These are phyloP conservation scores for Falco novaeseelandiae DNA, from an alignment of 2,797 vertebrate genomes.

Conservation along the genomic window DNA sequence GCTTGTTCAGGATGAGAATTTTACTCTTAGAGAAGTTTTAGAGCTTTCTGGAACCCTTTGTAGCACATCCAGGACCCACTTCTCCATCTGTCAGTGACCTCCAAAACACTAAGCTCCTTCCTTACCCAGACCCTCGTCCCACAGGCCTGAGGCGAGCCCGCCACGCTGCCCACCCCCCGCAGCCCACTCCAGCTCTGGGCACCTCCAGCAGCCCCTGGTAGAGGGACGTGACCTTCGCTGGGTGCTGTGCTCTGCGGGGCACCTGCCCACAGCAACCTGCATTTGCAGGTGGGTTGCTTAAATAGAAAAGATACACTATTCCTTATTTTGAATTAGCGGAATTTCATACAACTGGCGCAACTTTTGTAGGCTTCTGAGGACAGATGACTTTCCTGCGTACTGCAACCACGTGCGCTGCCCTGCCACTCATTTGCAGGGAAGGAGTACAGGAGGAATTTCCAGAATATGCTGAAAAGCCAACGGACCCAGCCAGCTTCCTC, in stretches of 20 bases:
- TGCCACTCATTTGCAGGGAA: background rate
- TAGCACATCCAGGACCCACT: background rate
- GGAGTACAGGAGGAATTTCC: background rate
- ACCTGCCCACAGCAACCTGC: background rate
- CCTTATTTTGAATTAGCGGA: background rate
- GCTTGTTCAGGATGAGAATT: background rate
- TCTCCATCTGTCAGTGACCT: background rate
- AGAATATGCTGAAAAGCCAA: background rate
- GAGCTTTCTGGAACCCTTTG: background rate
- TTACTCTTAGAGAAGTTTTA: background rate
- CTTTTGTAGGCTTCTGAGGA: background rate
- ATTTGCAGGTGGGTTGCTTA: background rate
- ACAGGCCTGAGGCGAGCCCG: fast-evolving
- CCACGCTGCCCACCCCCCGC: fast-evolving
- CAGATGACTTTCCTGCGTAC: too few relatives aligned
- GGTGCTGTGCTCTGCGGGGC: background rate
- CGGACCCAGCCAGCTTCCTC: background rate
- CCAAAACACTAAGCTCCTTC: background rate
- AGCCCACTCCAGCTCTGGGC: background rate
- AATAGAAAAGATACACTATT: background rate
- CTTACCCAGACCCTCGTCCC: background rate
- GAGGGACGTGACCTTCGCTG: background rate
- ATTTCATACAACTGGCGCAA: background rate
- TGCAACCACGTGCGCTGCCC: too few relatives aligned
- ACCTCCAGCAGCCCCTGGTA: background rate